Conservation (phyloP, 1,140 invertebrate species). For the Amyelois transitella region DNA sequence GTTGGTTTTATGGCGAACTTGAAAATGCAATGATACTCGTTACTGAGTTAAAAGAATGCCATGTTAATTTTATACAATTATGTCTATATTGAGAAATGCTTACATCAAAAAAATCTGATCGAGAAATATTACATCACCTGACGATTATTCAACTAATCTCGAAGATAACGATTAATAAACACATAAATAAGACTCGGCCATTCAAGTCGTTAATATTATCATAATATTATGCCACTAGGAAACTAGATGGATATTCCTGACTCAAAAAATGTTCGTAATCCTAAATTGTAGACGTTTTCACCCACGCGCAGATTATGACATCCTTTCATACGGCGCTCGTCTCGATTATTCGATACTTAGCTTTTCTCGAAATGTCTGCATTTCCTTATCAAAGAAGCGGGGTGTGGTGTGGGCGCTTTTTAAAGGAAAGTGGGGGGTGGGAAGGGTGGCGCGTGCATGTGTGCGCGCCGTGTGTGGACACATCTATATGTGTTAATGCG, state of each 20-base stretch:
- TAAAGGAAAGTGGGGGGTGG: slow-evolving; percentile 42
- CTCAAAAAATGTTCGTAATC: background rate
- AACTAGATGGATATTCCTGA: background rate
- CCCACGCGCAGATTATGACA: slow-evolving; percentile 40
- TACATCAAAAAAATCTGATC: background rate
- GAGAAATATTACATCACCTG: background rate
- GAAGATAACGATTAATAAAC: background rate
- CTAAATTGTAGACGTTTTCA: background rate
- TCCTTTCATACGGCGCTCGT: slow-evolving; percentile 41
- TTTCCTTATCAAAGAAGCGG: slow-evolving; percentile 69
- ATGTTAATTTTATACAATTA: background rate
- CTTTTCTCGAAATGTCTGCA: slow-evolving; percentile 71
- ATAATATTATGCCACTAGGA: background rate
- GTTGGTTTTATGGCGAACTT: background rate
- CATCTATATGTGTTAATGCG: slow-evolving; percentile 71
- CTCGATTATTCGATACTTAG: slow-evolving; percentile 64
- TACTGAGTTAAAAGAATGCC: background rate
- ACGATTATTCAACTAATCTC: background rate
- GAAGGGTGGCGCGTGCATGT: slow-evolving; percentile 32
- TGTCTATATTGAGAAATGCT: background rate
- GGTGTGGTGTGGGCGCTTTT: slow-evolving; percentile 49
- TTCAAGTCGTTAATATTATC: background rate
- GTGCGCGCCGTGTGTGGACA: slow-evolving; percentile 49
- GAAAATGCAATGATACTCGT: background rate
- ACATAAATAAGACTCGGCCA: background rate